Percentiles rank a stretch among this genome's conserved stretches.
phyloP scores from a whole-genome alignment of 2,888 invertebrate species.

The Neoascia interrupta region DNA sequence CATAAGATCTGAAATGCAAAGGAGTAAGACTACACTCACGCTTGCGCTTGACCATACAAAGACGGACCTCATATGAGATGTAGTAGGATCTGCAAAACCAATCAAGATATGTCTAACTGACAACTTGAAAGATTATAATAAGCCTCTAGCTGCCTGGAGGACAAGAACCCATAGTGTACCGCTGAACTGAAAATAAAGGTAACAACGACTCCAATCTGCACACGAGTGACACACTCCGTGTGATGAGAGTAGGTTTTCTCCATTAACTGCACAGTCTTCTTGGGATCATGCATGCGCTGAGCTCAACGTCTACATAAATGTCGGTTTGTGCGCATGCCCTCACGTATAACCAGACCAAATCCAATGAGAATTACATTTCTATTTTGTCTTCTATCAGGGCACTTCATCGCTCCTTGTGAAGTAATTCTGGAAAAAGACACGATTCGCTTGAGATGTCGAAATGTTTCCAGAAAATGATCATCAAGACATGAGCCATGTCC shows the following conservation, averaged over 20 bases:
- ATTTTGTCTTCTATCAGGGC: slow-evolving; percentile 66
- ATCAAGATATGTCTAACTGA: slow-evolving; percentile 68
- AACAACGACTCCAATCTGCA: slow-evolving; percentile 64
- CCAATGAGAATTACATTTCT: slow-evolving; percentile 69
- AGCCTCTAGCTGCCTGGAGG: slow-evolving; percentile 61
- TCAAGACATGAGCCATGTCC: slow-evolving; percentile 66
- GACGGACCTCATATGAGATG: too few species aligned
- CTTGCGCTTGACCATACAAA: too few species aligned
- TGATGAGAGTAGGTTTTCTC: slow-evolving; percentile 69
- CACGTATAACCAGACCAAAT: slow-evolving; percentile 59
- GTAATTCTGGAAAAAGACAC: slow-evolving; percentile 64
- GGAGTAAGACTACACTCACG: too few species aligned
- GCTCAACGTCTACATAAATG: neutral
- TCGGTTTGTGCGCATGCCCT: slow-evolving; percentile 44
- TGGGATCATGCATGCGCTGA: slow-evolving; percentile 31
- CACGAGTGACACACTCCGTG: slow-evolving; percentile 62
- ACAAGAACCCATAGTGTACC: slow-evolving; percentile 65
- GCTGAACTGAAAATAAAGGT: slow-evolving; percentile 55
- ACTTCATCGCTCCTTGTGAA: slow-evolving; percentile 66
- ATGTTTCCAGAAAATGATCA: slow-evolving; percentile 69
- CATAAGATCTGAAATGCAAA: too few species aligned
- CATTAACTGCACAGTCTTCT: slow-evolving; percentile 55
- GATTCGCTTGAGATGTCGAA: slow-evolving; percentile 70
- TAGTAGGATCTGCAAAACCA: slow-evolving; percentile 59
- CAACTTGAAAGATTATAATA: slow-evolving; percentile 67